A percentile compares a stretch with the other conserved stretches of the same genome.
Evolutionary conservation across 1,140 invertebrate genomes (phyloP).

Genomic region (Caerostris darwini): DNA sequence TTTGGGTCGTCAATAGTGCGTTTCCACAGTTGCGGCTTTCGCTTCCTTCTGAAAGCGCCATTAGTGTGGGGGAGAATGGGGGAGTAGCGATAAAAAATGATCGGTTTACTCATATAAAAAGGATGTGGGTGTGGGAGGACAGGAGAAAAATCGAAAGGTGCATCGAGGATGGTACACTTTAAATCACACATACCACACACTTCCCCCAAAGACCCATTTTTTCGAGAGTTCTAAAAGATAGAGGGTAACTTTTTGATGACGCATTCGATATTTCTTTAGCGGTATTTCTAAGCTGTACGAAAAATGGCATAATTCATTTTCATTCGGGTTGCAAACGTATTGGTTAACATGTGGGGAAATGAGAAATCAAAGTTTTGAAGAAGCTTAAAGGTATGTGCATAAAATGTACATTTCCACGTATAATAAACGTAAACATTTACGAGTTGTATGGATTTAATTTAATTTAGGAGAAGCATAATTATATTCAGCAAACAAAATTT

Average conservation of each 20-base stretch:
- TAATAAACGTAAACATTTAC: no score
- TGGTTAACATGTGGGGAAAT: no score
- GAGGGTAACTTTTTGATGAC: neutral
- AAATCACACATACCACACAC: neutral
- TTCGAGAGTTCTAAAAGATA: neutral
- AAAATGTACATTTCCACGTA: no score
- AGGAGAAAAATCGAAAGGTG: neutral
- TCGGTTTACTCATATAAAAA: neutral
- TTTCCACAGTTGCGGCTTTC: neutral
- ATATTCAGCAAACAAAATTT: no score
- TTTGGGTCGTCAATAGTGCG: conserved; percentile 22
- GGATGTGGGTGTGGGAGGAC: no score
- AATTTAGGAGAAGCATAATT: no score
- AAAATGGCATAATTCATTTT: no score
- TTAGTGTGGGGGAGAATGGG: neutral
- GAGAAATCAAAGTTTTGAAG: no score
- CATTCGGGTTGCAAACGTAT: no score
- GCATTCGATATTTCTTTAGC: neutral
- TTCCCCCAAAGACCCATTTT: neutral
- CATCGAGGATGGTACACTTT: neutral
- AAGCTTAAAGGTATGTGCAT: no score
- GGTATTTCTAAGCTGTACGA: no score
- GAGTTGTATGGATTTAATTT: no score
- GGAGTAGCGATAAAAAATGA: conserved; percentile 26
- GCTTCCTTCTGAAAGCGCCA: neutral